phyloP scores from a whole-genome alignment of 2,113 vertebrate species.

The Myiagra hebetior region DNA sequence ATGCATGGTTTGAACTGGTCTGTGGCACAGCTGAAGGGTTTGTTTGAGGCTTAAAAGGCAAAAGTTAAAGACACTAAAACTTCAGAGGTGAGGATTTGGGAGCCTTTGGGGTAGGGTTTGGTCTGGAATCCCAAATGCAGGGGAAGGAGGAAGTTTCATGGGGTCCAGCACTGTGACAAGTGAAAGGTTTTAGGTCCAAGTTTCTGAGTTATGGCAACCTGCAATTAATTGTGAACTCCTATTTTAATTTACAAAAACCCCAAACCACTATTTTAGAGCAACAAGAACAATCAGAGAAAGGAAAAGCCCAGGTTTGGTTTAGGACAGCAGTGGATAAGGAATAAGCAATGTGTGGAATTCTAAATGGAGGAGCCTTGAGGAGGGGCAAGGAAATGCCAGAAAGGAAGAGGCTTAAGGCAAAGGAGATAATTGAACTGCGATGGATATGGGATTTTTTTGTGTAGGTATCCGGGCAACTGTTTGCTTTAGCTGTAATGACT shows the following conservation, averaged over 20 bases:
- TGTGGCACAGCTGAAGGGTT: neutral
- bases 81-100: neutral
- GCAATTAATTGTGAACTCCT: neutral
- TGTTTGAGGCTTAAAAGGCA: neutral
- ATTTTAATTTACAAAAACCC: accelerated
- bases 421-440: neutral
- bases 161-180: neutral
- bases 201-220: neutral
- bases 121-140: neutral
- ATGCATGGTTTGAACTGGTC: neutral
- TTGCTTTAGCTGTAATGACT: constrained; percentile 42
- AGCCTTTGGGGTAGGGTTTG: neutral
- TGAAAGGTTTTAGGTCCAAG: neutral
- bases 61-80: neutral
- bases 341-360: neutral
- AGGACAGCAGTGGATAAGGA: neutral
- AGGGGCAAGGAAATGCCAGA: neutral
- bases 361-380: neutral
- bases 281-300: neutral
- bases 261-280: neutral
- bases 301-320: neutral
- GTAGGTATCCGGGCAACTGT: constrained; percentile 20
- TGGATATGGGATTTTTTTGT: neutral
- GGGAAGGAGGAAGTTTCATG: neutral
- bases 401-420: constrained; percentile 9